Evolutionary conservation across 2,797 vertebrate species (phyloP).

Genomic region (Gorsachius magnificus): DNA sequence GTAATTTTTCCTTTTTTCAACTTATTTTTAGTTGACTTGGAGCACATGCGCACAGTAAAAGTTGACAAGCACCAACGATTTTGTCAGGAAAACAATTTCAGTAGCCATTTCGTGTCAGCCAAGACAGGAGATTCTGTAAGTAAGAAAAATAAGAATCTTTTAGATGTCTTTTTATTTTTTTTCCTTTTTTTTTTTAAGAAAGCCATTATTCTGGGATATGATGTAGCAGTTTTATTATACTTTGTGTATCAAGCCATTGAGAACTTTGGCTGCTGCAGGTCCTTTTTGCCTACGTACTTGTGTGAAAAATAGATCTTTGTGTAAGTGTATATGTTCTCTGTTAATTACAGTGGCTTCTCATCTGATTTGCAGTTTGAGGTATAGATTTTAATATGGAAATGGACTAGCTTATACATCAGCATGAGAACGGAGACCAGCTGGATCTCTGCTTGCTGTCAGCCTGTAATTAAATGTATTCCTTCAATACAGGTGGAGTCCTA

Average conservation of each 20-base stretch:
- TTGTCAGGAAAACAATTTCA: constrained; percentile 94
- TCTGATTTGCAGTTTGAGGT: not conserved
- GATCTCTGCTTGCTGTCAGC: not conserved
- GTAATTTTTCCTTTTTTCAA: constrained; percentile 35
- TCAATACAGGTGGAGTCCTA: not conserved
- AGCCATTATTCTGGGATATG: not conserved
- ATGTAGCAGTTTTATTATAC: not conserved
- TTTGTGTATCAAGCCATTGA: not conserved
- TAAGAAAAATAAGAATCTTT: constrained; percentile 38
- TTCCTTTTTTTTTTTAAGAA: not conserved
- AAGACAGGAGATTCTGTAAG: constrained; percentile 97
- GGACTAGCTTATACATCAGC: not conserved
- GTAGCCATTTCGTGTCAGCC: constrained; percentile 96
- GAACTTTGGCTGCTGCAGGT: not conserved
- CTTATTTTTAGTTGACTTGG: constrained; percentile 90
- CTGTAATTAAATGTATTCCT: not conserved
- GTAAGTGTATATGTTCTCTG: not conserved
- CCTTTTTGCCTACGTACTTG: not conserved
- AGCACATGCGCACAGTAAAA: constrained; percentile 97
- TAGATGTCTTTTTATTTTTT: not conserved
- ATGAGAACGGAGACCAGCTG: not conserved
- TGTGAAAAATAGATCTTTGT: not conserved
- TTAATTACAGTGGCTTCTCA: not conserved
- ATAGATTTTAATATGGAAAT: not conserved
- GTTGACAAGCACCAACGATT: constrained; percentile 93